Conservation (phyloP, 2,888 invertebrate species). For the Steinernema scapterisci region DNA sequence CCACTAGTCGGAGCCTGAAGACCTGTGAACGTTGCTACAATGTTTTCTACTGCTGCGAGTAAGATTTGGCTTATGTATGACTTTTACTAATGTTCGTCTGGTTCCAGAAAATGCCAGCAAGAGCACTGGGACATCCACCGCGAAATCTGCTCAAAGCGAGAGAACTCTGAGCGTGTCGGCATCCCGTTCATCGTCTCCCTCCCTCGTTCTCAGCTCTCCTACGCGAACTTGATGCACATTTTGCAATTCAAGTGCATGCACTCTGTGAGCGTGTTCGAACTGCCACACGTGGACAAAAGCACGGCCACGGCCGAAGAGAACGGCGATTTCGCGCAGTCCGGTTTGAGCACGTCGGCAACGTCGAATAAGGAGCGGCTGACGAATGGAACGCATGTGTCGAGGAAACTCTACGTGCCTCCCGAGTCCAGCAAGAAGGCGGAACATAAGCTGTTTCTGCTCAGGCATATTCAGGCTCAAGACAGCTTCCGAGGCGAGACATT, state of each 20-base stretch:
- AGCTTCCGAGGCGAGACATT: neutral
- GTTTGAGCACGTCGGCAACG: neutral
- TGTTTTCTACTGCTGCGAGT: conserved; percentile 71
- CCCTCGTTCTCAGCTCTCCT: conserved; percentile 70
- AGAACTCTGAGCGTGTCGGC: conserved; percentile 66
- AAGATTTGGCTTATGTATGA: conserved; percentile 27
- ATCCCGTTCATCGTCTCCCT: conserved; percentile 71
- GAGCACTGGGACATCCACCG: conserved; percentile 68
- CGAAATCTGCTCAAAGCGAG: conserved; percentile 47
- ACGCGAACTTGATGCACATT: conserved; percentile 68
- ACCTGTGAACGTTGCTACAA: conserved; percentile 70
- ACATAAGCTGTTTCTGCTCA: conserved; percentile 64
- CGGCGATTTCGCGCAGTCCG: neutral
- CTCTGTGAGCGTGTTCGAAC: conserved; percentile 70
- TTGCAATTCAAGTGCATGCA: conserved; percentile 70
- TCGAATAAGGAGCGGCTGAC: neutral
- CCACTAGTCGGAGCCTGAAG: conserved; percentile 41
- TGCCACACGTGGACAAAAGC: conserved; percentile 53
- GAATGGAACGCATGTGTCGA: neutral
- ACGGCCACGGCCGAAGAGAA: neutral
- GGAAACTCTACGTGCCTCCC: conserved; percentile 7
- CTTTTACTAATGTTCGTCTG: conserved; percentile 17
- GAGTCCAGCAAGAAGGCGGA: conserved; percentile 33
- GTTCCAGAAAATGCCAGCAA: conserved; percentile 69
- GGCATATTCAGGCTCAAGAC: conserved; percentile 65